phyloP scores from a whole-genome alignment of 92 coral and sea anemone species.

The Diadumene lineata region DNA sequence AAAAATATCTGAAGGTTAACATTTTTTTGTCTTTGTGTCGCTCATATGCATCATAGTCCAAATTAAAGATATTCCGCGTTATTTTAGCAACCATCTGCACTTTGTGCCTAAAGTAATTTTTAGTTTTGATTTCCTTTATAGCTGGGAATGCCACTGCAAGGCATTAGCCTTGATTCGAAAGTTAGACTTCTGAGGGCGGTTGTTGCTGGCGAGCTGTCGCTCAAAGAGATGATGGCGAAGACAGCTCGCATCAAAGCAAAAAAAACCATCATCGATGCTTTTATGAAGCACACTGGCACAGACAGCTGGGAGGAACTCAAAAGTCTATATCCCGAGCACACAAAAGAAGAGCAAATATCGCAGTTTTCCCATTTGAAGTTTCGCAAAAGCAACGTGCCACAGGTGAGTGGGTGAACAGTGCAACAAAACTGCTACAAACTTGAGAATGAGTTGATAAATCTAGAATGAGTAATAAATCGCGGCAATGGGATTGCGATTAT shows the following conservation, averaged over 20 bases:
- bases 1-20: no score
- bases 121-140: no score
- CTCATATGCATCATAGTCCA: no score
- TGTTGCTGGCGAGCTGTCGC: slow-evolving; percentile 12
- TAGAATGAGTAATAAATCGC: no score
- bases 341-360: slow-evolving; percentile 47
- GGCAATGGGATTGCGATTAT: no score
- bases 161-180: slow-evolving; percentile 42
- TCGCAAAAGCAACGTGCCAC: not conserved
- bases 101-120: no score
- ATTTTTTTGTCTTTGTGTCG: no score
- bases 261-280: slow-evolving; percentile 30
- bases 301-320: slow-evolving; percentile 38
- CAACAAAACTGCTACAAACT: no score
- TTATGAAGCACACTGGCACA: slow-evolving; percentile 29
- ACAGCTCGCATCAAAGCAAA: slow-evolving; percentile 36
- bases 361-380: not conserved
- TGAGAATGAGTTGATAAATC: no score
- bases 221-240: slow-evolving; percentile 30
- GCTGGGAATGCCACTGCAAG: slow-evolving; percentile 73
- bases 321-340: slow-evolving; percentile 39
- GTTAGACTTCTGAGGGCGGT: slow-evolving; percentile 16
- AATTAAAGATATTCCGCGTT: no score
- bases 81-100: no score
- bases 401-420: no score